Percentiles rank a stretch among this genome's conserved stretches.
Conservation (phyloP, 1,140 invertebrate species). For the Anastrepha obliqua region DNA sequence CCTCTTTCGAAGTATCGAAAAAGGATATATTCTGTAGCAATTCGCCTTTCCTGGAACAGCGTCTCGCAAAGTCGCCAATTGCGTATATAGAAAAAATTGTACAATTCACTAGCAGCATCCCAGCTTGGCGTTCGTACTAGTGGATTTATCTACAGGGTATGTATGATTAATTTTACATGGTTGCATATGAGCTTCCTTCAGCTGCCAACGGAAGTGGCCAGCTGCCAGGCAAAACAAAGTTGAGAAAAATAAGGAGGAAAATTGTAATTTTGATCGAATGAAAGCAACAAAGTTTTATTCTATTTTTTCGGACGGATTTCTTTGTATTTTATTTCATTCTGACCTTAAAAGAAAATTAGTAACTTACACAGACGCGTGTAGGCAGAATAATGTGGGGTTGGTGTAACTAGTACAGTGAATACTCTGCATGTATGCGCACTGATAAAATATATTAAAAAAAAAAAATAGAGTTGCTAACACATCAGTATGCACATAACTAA, state of each 20-base stretch:
- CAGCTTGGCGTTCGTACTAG: no score
- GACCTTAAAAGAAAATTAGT: constrained; percentile 57
- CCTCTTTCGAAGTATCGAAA: no score
- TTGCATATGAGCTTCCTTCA: constrained; percentile 56
- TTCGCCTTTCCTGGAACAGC: no score
- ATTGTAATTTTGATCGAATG: constrained; percentile 57
- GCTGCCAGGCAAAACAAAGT: constrained; percentile 51
- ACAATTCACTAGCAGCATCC: no score
- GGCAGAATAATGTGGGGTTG: background rate
- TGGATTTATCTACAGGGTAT: background rate
- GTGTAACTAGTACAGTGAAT: no score
- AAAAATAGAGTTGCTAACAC: no score
- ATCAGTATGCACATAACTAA: no score
- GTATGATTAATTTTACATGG: constrained; percentile 55
- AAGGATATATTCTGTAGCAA: no score
- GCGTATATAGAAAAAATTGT: no score
- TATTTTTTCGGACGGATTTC: constrained; percentile 21
- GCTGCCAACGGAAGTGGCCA: constrained; percentile 48
- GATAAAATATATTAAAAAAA: background rate
- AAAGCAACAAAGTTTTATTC: constrained; percentile 25
- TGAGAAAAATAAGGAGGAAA: constrained; percentile 51
- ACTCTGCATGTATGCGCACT: no score
- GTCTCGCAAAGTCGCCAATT: no score
- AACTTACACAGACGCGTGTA: background rate
- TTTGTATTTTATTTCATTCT: constrained; percentile 53